phyloP scores from a whole-genome alignment of 2,797 vertebrate species.

The Bryconaethiops microstoma region DNA sequence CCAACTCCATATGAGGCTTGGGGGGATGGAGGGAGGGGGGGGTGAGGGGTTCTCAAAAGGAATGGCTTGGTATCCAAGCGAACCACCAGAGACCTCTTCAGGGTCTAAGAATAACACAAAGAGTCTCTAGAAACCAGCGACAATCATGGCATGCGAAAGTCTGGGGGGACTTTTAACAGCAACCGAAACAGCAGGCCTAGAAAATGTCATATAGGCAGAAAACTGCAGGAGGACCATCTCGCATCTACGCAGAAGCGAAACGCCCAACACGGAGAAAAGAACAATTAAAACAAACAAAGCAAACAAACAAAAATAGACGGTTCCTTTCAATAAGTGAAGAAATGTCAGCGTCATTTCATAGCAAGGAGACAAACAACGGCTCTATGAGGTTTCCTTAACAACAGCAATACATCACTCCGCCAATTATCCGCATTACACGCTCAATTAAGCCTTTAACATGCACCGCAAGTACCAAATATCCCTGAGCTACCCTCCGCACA shows the following conservation, averaged over 20 bases:
- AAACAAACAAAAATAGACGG: conserved; percentile 14
- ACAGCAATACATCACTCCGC: conserved; percentile 71
- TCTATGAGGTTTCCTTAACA: conserved; percentile 66
- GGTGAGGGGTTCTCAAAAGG: conserved; percentile 25
- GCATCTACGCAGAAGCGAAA: conserved; percentile 11
- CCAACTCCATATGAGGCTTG: conserved; percentile 51
- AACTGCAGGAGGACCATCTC: conserved; percentile 16
- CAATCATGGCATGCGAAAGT: conserved; percentile 29
- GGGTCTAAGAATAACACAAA: conserved; percentile 62
- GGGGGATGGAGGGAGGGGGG: conserved; percentile 18
- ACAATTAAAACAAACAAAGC: neutral
- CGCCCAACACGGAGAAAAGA: neutral
- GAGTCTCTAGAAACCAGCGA: conserved; percentile 59
- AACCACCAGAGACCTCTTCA: conserved; percentile 56
- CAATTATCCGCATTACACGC: conserved; percentile 79
- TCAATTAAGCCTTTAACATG: conserved; percentile 76
- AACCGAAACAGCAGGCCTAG: neutral
- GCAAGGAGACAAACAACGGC: conserved; percentile 54
- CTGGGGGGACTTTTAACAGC: neutral
- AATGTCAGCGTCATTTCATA: conserved; percentile 54
- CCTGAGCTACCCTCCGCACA: conserved; percentile 11
- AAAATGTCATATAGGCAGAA: conserved; percentile 50
- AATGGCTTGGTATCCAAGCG: conserved; percentile 51
- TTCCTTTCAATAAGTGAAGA: conserved; percentile 20
- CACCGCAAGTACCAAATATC: conserved; percentile 48